Conservation (phyloP, 37 sponge, comb jelly and placozoan genomes). For the Hexactinellida sp. region DNA sequence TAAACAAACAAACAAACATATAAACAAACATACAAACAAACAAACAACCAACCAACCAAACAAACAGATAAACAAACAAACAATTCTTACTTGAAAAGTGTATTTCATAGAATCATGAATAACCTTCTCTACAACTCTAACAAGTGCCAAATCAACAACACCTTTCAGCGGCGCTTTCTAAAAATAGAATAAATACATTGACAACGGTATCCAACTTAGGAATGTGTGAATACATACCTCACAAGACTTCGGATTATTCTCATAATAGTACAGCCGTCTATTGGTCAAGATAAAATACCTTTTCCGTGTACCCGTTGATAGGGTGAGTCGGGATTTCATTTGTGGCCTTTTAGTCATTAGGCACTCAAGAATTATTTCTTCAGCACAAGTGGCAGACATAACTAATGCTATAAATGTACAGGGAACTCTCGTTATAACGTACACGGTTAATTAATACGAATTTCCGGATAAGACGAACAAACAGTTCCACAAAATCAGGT, state of each 20-base stretch:
- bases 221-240: background rate
- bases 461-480: too few relatives aligned
- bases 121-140: background rate
- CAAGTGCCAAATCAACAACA: background rate
- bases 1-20: background rate
- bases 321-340: background rate
- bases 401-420: too few relatives aligned
- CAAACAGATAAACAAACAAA: conserved; percentile 4
- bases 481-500: too few relatives aligned
- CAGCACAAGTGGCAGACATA: background rate
- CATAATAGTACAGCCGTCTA: background rate
- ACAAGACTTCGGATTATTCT: background rate
- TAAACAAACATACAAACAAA: background rate
- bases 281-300: background rate
- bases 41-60: background rate
- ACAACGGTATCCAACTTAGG: background rate
- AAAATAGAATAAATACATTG: background rate
- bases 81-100: background rate
- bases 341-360: conserved; percentile 3
- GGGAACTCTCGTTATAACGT: too few relatives aligned
- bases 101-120: background rate
- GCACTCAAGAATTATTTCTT: background rate
- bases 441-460: too few relatives aligned
- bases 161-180: background rate
- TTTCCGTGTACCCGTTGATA: background rate